Evolutionary conservation across 2,888 invertebrate species (phyloP).

Genomic region (Hypena proboscidalis): DNA sequence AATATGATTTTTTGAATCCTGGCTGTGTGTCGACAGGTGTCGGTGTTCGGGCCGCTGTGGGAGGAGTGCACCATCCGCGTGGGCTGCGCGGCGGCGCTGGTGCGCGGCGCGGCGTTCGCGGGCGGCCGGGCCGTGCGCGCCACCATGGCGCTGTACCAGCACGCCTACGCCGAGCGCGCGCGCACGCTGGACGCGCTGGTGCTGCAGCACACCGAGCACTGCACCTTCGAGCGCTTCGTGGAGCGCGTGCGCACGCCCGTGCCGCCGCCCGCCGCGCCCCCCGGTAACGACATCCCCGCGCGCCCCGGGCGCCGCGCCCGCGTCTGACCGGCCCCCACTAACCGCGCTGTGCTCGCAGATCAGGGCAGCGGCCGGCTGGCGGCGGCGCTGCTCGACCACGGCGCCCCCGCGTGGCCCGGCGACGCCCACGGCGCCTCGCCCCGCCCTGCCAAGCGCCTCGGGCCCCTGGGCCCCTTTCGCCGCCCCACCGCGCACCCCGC

Average conservation of each 20-base stretch:
- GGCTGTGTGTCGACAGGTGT: constrained; percentile 85
- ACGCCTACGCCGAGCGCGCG: constrained; percentile 97
- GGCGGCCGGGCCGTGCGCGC: constrained; percentile 97
- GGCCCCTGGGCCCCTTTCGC: constrained; percentile 85
- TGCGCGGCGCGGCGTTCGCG: constrained; percentile 94
- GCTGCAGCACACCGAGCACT: constrained; percentile 92
- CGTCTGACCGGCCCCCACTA: constrained; percentile 13
- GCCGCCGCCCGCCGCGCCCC: constrained; percentile 29
- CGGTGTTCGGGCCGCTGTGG: constrained; percentile 98
- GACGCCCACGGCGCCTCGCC: constrained; percentile 82
- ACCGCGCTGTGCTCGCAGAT: constrained; percentile 45
- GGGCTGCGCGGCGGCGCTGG: constrained; percentile 90
- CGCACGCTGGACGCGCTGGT: constrained; percentile 94
- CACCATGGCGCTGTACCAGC: constrained; percentile 95
- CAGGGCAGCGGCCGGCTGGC: constrained; percentile 80
- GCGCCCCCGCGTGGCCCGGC: constrained; percentile 70
- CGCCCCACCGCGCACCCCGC: constrained; percentile 34
- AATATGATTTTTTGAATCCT: too few species aligned
- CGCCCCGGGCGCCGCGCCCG: constrained; percentile 21
- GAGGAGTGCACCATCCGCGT: constrained; percentile 91
- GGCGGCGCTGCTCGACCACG: constrained; percentile 86
- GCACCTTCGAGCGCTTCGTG: constrained; percentile 94
- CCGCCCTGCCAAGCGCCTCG: constrained; percentile 88
- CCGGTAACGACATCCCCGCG: constrained; percentile 13
- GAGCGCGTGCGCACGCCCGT: constrained; percentile 69